phyloP scores from a whole-genome alignment of 2,113 vertebrate species.

The Naja naja region DNA sequence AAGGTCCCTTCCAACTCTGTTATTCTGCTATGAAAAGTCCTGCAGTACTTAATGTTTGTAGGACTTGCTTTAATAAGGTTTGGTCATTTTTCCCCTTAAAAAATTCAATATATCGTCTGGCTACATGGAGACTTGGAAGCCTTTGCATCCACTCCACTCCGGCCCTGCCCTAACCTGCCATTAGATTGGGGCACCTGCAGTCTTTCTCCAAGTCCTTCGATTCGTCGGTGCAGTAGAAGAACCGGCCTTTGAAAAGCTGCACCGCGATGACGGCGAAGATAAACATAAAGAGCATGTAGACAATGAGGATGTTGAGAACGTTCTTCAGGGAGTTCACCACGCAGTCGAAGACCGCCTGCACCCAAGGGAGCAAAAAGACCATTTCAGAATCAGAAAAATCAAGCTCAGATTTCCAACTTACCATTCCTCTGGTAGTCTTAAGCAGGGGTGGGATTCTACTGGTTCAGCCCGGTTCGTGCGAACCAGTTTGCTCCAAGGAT shows the following conservation, averaged over 20 bases:
- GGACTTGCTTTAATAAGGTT: background rate
- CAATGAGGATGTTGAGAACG: constrained; percentile 94
- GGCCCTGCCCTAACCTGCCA: background rate
- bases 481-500: no score
- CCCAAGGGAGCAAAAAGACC: background rate
- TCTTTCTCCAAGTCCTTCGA: constrained; percentile 93
- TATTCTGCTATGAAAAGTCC: background rate
- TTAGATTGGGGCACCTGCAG: constrained; percentile 79
- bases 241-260: constrained; percentile 97
- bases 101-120: background rate
- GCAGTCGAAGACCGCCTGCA: constrained; percentile 96
- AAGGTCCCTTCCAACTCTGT: background rate
- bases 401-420: background rate
- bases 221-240: constrained; percentile 95
- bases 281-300: constrained; percentile 99
- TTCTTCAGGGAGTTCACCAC: constrained; percentile 98
- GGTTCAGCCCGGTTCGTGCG: no score
- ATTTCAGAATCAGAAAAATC: fast-evolving
- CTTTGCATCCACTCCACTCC: background rate
- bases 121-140: background rate
- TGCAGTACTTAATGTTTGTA: background rate
- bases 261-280: constrained; percentile 97
- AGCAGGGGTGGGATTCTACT: no score
- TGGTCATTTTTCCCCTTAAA: background rate
- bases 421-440: background rate